These are phyloP conservation scores for Sebastiscus albofasciatus DNA, from an alignment of 2,797 vertebrate genomes.

Conservation along the genomic window DNA sequence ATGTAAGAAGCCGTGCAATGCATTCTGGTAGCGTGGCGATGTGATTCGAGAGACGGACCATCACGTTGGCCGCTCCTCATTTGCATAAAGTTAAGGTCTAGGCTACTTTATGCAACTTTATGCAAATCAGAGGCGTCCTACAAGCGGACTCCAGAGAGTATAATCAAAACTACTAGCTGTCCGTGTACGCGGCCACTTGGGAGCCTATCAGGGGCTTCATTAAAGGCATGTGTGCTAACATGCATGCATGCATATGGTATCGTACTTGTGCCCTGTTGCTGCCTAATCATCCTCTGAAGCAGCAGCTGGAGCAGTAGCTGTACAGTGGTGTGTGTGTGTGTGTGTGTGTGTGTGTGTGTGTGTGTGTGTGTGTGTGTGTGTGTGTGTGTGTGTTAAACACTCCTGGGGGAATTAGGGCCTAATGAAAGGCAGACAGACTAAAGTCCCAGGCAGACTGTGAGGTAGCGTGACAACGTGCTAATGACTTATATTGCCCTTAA, in stretches of 20 bases:
- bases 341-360: slow-evolving; percentile 23
- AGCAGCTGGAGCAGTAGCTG: slow-evolving; percentile 81
- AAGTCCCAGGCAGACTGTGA: slow-evolving; percentile 48
- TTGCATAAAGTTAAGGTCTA: not conserved
- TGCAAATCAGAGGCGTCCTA: not conserved
- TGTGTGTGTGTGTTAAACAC: slow-evolving; percentile 33
- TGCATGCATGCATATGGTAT: slow-evolving; percentile 26
- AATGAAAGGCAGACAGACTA: slow-evolving; percentile 68
- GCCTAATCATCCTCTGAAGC: slow-evolving; percentile 85
- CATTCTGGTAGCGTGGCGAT: too few species aligned
- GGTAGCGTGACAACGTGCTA: slow-evolving; percentile 61
- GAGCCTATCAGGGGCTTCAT: not conserved
- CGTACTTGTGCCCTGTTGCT: slow-evolving; percentile 79
- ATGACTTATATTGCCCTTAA: slow-evolving; percentile 48
- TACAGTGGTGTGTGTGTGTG: slow-evolving; percentile 14
- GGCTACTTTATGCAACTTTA: too few species aligned
- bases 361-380: slow-evolving; percentile 15
- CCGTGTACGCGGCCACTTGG: not conserved
- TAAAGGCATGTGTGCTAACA: slow-evolving; percentile 12
- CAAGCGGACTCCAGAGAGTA: not conserved
- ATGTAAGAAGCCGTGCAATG: too few species aligned
- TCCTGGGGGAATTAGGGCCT: slow-evolving; percentile 50
- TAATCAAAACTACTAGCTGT: not conserved
- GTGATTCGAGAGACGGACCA: too few species aligned
- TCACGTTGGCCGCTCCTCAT: too few species aligned